A percentile compares a stretch with the other conserved stretches of the same genome.
Evolutionary conservation across 2,113 vertebrate species (phyloP).

Genomic region (Elaphurus davidianus): DNA sequence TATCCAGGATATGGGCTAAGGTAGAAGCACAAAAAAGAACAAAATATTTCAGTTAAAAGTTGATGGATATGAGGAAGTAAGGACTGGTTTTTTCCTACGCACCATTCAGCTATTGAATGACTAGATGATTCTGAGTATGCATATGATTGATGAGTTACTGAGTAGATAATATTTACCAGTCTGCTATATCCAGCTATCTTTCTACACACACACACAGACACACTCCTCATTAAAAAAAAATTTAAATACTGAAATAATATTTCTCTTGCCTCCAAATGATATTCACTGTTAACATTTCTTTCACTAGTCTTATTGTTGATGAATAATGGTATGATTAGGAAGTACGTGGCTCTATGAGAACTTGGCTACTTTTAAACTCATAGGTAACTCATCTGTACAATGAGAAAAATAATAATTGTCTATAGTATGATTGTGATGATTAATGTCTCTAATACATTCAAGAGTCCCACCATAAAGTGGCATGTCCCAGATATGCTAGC

Average conservation of each 20-base stretch:
- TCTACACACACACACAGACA: too few species aligned
- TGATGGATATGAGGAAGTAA: not conserved
- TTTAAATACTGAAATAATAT: not conserved
- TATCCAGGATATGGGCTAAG: not conserved
- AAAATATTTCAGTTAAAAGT: not conserved
- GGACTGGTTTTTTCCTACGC: not conserved
- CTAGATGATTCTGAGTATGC: not conserved
- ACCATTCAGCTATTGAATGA: not conserved
- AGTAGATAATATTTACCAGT: not conserved
- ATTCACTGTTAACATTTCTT: not conserved
- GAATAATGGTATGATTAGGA: not conserved
- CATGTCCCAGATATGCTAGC: not conserved
- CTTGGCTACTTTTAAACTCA: not conserved
- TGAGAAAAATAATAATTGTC: not conserved
- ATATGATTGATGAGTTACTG: not conserved
- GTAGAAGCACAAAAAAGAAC: not conserved
- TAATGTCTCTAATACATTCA: not conserved
- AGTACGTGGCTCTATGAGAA: not conserved
- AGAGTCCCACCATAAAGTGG: not conserved
- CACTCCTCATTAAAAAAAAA: not conserved
- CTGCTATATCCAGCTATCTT: not conserved
- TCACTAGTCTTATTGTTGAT: not conserved
- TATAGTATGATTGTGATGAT: not conserved
- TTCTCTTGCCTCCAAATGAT: not conserved
- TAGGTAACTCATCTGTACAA: not conserved